Evolutionary conservation across 2,797 vertebrate species (phyloP).

Genomic region (Enteromius unitaeniatus): DNA sequence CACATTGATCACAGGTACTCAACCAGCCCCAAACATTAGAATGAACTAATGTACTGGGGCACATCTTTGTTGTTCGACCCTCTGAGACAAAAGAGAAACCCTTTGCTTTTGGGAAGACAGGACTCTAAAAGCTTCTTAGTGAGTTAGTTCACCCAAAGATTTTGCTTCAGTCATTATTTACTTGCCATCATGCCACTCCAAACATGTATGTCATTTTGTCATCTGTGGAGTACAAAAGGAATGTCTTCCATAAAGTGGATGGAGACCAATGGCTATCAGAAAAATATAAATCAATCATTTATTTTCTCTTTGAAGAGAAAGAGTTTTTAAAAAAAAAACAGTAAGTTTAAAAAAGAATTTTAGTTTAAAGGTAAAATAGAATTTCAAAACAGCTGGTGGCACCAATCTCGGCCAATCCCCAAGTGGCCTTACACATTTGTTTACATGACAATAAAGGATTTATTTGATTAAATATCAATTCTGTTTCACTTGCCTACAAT

Average conservation of each 20-base stretch:
- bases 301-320: background rate
- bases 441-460: constrained; percentile 31
- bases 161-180: background rate
- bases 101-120: background rate
- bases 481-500: background rate
- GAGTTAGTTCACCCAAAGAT: background rate
- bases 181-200: background rate
- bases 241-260: background rate
- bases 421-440: constrained; percentile 58
- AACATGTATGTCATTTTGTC: background rate
- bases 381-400: background rate
- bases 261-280: background rate
- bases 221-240: background rate
- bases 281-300: background rate
- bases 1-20: constrained; percentile 23
- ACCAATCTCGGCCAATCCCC: background rate
- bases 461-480: constrained; percentile 23
- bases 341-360: background rate
- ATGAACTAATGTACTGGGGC: background rate
- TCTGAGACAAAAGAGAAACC: background rate
- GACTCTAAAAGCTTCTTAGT: background rate
- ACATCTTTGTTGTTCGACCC: no score
- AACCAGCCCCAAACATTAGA: background rate
- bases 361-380: constrained; percentile 4
- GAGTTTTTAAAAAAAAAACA: background rate